These are phyloP conservation scores for Zoroaster sp. DNA, from an alignment of 53 echinoderm and acorn worm species.

Conservation along the genomic window DNA sequence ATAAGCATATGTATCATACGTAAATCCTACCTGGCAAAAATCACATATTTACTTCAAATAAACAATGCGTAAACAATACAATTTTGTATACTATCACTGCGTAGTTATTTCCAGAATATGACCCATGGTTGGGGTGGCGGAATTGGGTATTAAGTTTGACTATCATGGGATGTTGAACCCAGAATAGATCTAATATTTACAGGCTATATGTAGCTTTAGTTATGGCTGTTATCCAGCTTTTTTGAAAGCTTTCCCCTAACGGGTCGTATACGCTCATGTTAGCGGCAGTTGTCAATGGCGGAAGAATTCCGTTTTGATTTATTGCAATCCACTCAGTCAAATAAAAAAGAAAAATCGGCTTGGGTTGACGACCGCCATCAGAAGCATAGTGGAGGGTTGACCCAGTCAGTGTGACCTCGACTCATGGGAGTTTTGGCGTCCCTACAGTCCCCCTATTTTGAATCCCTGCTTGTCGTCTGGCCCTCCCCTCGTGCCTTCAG, in stretches of 20 bases:
- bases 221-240: conserved; percentile 15
- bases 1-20: too few species aligned
- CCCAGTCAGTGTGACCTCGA: conserved; percentile 49
- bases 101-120: too few species aligned
- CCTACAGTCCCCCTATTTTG: conserved; percentile 5
- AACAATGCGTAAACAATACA: too few species aligned
- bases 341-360: neutral
- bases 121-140: too few species aligned
- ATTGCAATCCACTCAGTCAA: neutral
- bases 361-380: conserved; percentile 42
- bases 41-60: too few species aligned
- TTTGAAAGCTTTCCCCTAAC: conserved; percentile 24
- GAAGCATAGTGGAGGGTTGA: conserved; percentile 8
- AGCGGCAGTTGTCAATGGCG: conserved; percentile 12
- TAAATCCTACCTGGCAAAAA: too few species aligned
- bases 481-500: conserved; percentile 28
- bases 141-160: neutral
- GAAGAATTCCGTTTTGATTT: conserved; percentile 23
- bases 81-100: too few species aligned
- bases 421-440: conserved; percentile 33
- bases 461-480: conserved; percentile 29
- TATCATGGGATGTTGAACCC: conserved; percentile 10
- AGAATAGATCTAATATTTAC: neutral
- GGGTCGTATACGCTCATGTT: conserved; percentile 29
- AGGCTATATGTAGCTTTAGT: neutral